These are phyloP conservation scores for Trachelus stipa DNA, from an alignment of 2,888 invertebrate species.

Conservation along the genomic window DNA sequence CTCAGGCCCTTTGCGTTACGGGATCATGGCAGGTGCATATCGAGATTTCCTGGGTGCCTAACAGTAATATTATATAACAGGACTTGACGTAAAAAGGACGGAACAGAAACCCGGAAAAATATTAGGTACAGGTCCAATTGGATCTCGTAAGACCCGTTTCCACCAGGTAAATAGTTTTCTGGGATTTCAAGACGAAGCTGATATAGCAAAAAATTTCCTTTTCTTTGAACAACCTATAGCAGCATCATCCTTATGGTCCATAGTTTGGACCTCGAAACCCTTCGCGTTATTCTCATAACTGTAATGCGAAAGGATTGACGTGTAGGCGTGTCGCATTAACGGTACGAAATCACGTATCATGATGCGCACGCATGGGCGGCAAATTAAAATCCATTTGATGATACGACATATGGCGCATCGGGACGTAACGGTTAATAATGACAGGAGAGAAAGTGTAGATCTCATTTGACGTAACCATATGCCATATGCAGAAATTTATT, in stretches of 20 bases:
- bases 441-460: not conserved
- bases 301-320: conserved; percentile 19
- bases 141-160: not conserved
- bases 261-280: not conserved
- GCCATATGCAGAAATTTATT: not conserved
- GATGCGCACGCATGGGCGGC: not conserved
- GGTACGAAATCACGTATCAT: conserved; percentile 1
- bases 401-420: conserved; percentile 20
- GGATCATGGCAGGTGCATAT: conserved; percentile 46
- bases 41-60: conserved; percentile 39
- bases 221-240: not conserved
- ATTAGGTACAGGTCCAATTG: not conserved
- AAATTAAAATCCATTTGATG: conserved; percentile 13
- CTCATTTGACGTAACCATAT: not conserved
- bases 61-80: conserved; percentile 46
- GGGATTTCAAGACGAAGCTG: not conserved
- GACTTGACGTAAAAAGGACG: conserved; percentile 26
- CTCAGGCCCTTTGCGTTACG: conserved; percentile 20
- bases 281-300: conserved; percentile 13
- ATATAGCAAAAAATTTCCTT: not conserved
- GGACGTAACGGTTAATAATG: conserved; percentile 6
- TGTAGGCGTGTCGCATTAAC: conserved; percentile 15
- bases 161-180: not conserved
- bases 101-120: conserved; percentile 16
- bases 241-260: not conserved